These are phyloP conservation scores for Onychomys torridus DNA, from an alignment of 2,797 vertebrate species.

Conservation along the genomic window DNA sequence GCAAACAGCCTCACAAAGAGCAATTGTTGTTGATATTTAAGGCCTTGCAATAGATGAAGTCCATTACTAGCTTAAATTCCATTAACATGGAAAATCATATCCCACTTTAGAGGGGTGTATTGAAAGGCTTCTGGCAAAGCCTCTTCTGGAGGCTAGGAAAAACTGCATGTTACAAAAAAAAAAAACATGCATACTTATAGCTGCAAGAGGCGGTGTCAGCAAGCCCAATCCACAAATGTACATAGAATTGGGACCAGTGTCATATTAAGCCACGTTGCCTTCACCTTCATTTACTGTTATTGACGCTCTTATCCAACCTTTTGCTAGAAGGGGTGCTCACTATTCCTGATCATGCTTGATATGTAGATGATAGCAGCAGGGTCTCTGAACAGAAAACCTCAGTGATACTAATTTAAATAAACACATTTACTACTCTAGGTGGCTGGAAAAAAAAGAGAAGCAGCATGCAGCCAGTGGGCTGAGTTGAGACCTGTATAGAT, in stretches of 20 bases:
- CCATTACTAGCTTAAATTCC: neutral
- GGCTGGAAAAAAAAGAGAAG: neutral
- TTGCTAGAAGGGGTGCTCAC: neutral
- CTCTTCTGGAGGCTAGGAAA: neutral
- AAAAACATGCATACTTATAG: neutral
- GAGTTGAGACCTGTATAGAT: neutral
- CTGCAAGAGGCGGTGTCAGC: neutral
- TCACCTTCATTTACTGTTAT: neutral
- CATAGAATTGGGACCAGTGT: neutral
- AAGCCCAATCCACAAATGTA: neutral
- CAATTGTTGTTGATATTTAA: neutral
- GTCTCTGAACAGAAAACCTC: neutral
- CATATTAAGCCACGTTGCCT: neutral
- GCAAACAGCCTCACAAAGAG: neutral
- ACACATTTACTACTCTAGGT: neutral
- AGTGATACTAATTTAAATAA: neutral
- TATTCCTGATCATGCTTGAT: neutral
- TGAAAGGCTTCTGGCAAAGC: neutral
- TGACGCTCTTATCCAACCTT: neutral
- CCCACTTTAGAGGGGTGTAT: neutral
- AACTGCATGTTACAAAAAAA: neutral
- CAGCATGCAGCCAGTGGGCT: neutral
- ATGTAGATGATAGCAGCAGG: neutral
- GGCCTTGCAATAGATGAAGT: neutral
- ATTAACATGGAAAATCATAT: neutral